Conservation (phyloP, 2,113 vertebrate species). For the Eubucco bourcierii region DNA sequence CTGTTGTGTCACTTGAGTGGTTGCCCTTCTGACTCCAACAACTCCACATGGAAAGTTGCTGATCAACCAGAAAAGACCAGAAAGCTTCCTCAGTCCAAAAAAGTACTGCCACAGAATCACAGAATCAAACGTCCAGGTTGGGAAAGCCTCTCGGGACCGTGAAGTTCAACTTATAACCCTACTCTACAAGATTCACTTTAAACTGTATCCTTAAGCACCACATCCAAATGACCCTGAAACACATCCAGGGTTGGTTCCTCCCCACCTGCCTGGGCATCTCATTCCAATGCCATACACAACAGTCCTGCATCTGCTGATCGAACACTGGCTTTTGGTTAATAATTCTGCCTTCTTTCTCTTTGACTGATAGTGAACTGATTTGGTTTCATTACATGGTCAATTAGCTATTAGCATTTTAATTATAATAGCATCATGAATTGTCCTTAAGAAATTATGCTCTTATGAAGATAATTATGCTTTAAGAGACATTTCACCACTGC, state of each 20-base stretch:
- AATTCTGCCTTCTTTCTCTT: not conserved
- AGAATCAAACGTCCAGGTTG: too few relatives aligned
- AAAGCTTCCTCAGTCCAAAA: not conserved
- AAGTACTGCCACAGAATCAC: not conserved
- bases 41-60: not conserved
- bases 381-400: conserved; percentile 16
- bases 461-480: not conserved
- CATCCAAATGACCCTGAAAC: too few relatives aligned
- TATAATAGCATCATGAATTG: not conserved
- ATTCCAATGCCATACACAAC: not conserved
- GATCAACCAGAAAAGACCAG: not conserved
- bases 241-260: too few relatives aligned
- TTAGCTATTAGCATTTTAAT: conserved; percentile 56
- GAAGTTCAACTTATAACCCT: too few relatives aligned
- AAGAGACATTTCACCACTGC: not conserved
- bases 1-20: not conserved
- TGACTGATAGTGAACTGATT: conserved; percentile 10
- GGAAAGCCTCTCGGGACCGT: too few relatives aligned
- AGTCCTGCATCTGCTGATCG: not conserved
- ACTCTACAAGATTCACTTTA: too few relatives aligned
- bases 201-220: too few relatives aligned
- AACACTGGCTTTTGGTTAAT: conserved; percentile 25
- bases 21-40: not conserved
- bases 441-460: not conserved
- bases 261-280: too few relatives aligned